Evolutionary conservation across 2,888 invertebrate genomes (phyloP).

Genomic region (Altica lythri): DNA sequence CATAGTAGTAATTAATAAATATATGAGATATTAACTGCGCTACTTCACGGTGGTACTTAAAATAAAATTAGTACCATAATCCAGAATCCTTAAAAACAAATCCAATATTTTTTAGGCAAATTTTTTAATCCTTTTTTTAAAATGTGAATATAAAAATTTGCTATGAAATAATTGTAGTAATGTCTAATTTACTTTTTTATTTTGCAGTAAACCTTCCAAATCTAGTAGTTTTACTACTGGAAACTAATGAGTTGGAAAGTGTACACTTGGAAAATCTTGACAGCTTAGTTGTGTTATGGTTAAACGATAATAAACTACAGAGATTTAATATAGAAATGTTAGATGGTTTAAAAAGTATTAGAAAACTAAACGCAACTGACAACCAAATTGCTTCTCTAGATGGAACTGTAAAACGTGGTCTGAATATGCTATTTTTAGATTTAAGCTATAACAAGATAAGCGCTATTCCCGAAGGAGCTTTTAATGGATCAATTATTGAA

Average conservation of each 20-base stretch:
- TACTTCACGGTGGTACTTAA: no score
- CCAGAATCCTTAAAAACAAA: no score
- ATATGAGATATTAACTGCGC: no score
- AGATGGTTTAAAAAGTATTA: slow-evolving; percentile 21
- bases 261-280: slow-evolving; percentile 18
- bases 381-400: slow-evolving; percentile 8
- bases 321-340: slow-evolving; percentile 16
- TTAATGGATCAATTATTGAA: slow-evolving; percentile 20
- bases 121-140: no score
- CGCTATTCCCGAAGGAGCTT: slow-evolving; percentile 15
- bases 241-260: slow-evolving; percentile 17
- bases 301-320: slow-evolving; percentile 24
- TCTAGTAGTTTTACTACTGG: slow-evolving; percentile 19
- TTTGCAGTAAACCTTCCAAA: slow-evolving; percentile 25
- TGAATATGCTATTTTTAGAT: slow-evolving; percentile 21
- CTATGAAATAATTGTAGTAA: no score
- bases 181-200: no score
- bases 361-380: slow-evolving; percentile 22
- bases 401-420: slow-evolving; percentile 1
- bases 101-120: no score
- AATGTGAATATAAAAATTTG: no score
- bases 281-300: slow-evolving; percentile 21
- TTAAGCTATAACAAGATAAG: slow-evolving; percentile 17
- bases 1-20: no score
- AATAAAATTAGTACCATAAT: no score